Base-by-base conservation (phyloP, 2,888 invertebrate genomes). In the Serripes groenlandicus region DNA sequence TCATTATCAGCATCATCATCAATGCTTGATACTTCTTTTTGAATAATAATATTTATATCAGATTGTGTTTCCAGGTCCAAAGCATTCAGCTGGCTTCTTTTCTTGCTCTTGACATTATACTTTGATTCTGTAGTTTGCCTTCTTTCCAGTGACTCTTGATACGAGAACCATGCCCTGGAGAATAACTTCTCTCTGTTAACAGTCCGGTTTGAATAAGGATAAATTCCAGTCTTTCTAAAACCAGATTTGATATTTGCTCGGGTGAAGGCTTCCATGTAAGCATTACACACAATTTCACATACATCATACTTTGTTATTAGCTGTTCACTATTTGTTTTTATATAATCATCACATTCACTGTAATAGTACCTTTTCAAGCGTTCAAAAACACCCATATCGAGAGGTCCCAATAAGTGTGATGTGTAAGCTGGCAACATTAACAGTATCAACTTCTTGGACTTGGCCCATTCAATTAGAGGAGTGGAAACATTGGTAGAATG, bases 361-460 rank as follows among this genome's bases (percentile, higher is more conserved):
- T 82, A 60, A 32, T 74, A 82, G 28, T 69, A 75, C 4, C 11
- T 75, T 56, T 82, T 78, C 26, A 82, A 82, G 3, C 75, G 77
- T 18, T 66, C 76, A 73, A 73, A 81, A 4, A 72, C 32, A 1
- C 49, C 34, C 28, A 72, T 68, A 73, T 81, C 76, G 7, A 81
- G 54, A 0, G 76, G 81, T 15, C 15, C 9, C 42, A 42, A 42
- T 15, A 42, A 42, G 15, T 42, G 42, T 15, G 7, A 15, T 7
- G 42, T 7, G 42, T 7, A 15, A 15, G 42, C 9, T 7, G 42
- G 42, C 42, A 80, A 35, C 1, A 79, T 70, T 62, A 80, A 75
- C 30, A 75, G 52, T 30, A 80, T 72, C 3, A 60, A 34, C 23
- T 72, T 56, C 4, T 76, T 34, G 7, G 52, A 11, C 15, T 58